Evolutionary conservation across 1,140 invertebrate genomes (phyloP).

Genomic region (Drosophila micromelanica): DNA sequence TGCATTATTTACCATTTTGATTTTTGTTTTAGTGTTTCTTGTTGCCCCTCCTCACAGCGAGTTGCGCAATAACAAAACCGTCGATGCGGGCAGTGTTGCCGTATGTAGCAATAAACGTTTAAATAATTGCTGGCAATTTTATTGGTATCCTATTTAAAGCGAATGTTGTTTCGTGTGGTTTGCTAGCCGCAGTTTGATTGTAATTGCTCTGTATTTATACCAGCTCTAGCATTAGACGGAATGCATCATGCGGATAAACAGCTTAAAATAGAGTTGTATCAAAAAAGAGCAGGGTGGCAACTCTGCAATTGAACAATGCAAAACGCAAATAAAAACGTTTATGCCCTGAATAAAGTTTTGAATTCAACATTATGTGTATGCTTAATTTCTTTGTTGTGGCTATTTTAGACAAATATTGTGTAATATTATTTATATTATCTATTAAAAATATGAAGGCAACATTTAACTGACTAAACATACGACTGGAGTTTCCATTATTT

Average conservation of each 20-base stretch:
- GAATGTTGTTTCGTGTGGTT: background rate
- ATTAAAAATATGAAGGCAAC: background rate
- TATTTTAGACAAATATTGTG: background rate
- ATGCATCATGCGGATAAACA: background rate
- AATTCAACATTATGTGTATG: background rate
- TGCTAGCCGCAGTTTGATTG: background rate
- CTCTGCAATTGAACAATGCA: conserved; percentile 41
- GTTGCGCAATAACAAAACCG: conserved; percentile 51
- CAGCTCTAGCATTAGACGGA: conserved; percentile 21
- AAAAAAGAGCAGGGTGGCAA: conserved; percentile 17
- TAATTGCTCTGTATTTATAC: conserved; percentile 9
- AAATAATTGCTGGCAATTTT: conserved; percentile 6
- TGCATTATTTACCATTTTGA: conserved; percentile 66
- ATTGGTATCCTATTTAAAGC: background rate
- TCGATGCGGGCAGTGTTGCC: conserved; percentile 26
- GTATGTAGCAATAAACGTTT: conserved; percentile 1
- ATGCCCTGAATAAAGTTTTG: background rate
- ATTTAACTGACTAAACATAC: background rate
- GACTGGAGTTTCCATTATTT: background rate
- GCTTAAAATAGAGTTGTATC: conserved; percentile 30
- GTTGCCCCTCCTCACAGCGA: conserved; percentile 12
- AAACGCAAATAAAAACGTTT: conserved; percentile 17
- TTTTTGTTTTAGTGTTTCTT: conserved; percentile 9
- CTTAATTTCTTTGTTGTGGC: background rate
- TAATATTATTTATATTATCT: background rate